Conservation (phyloP, 2,797 vertebrate genomes). For the Emys orbicularis region DNA sequence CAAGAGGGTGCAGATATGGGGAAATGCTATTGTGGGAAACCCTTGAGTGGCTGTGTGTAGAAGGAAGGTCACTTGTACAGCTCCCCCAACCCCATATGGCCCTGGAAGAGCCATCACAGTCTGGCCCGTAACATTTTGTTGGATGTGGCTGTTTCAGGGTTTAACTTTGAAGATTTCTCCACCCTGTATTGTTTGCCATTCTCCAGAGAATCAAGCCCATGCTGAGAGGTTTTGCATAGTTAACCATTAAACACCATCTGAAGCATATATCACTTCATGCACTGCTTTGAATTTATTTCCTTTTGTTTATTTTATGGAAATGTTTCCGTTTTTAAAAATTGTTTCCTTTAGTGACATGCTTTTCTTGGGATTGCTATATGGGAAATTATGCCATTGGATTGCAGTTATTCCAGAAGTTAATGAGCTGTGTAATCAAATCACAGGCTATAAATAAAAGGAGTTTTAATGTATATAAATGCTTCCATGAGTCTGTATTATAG, state of each 20-base stretch:
- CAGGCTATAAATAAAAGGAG: constrained; percentile 44
- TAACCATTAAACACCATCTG: constrained; percentile 40
- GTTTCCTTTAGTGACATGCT: constrained; percentile 54
- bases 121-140: background rate
- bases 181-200: background rate
- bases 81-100: accelerated
- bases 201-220: constrained; percentile 16
- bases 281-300: constrained; percentile 38
- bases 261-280: background rate
- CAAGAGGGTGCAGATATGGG: background rate
- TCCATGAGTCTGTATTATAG: background rate
- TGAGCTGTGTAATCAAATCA: constrained; percentile 44
- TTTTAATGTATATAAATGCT: constrained; percentile 33
- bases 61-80: background rate
- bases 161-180: background rate
- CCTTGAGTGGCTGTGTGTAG: background rate
- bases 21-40: constrained; percentile 34
- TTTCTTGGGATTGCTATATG: constrained; percentile 47
- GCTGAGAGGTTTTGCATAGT: constrained; percentile 24
- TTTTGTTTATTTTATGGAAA: constrained; percentile 42
- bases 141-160: background rate
- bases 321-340: background rate
- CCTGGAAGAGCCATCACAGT: background rate
- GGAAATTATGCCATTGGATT: constrained; percentile 57
- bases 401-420: constrained; percentile 49